Base-by-base conservation (phyloP, 2,888 invertebrate genomes). In the Micoletzkya japonica region DNA sequence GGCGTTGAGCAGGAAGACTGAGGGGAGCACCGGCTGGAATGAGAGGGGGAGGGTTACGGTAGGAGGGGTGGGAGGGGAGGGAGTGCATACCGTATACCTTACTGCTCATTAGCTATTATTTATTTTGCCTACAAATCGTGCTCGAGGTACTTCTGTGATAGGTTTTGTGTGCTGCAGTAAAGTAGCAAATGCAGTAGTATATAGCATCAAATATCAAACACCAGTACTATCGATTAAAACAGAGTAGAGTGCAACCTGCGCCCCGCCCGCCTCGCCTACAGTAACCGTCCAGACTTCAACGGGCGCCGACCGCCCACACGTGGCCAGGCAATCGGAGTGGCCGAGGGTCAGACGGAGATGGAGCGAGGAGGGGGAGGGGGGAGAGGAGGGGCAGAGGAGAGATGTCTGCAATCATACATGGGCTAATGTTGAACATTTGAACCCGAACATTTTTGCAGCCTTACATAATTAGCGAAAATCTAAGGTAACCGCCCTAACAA, bases 1-100 rank as follows among this genome's bases (percentile, higher is more conserved):
- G 60, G 95, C 95, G 87, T 93, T 93, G 85, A 94, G 90, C 78
- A 95, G 89, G 87, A 93, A 92, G 82, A 91, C 72, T 54, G 80
- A 76, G 54, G 75, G 74, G 59, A 81, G 76, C 61, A 73, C 72
- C 54, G 79, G 75, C 72, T 17, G 36, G 37, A 28, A 20, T 54
- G 26, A 54, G 7, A 54, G 20, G 20, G 20, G 44, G 10, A 10
- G 20, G 44, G 20, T 44, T 44, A 44, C 44, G 10, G 44, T 14
- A 44, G 44, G 44, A 14, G 10, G 10, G 44, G 20, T 20, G 44
- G 10, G 10, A 36, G 54, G 20, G 20, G 54, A 26, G 24, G 54
- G 26, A 14, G 44, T 14, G 14, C 14, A 44, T 44, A 44, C 20
- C 44, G 20, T 44, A 10, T 44, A 44, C 20, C 10, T 14, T 44